Conservation (phyloP, 1,140 invertebrate species). For the Anastrepha ludens region DNA sequence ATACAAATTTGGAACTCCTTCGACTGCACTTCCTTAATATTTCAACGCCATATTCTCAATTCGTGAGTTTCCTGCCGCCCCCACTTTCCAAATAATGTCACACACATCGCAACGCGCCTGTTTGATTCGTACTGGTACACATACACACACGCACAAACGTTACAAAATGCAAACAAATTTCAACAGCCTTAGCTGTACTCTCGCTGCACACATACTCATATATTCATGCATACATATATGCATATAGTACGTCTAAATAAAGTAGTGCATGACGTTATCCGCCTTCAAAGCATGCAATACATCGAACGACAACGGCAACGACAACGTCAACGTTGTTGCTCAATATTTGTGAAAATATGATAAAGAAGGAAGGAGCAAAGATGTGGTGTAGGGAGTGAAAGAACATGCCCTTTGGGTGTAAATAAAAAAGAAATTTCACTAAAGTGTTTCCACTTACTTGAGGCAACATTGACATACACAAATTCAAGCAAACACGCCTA, state of each 20-base stretch:
- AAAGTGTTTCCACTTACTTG: constrained; percentile 68
- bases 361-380: neutral
- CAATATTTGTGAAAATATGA: constrained; percentile 50
- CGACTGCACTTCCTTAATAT: neutral
- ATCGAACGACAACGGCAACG: constrained; percentile 11
- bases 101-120: neutral
- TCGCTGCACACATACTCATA: neutral
- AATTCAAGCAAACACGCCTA: constrained; percentile 46
- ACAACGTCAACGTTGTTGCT: constrained; percentile 27
- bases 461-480: constrained; percentile 69
- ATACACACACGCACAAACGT: neutral
- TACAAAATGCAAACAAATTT: constrained; percentile 35
- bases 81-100: neutral
- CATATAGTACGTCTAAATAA: neutral
- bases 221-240: neutral
- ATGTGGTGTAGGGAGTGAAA: constrained; percentile 57
- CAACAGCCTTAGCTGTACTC: neutral
- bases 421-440: constrained; percentile 56
- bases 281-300: constrained; percentile 23
- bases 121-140: neutral
- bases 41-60: neutral
- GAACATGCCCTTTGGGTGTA: constrained; percentile 56
- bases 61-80: neutral
- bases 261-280: neutral
- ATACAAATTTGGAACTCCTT: neutral